Percentiles rank a stretch among this genome's conserved stretches.
phyloP scores from a whole-genome alignment of 1,140 invertebrate species.

The Eriocheir sinensis region DNA sequence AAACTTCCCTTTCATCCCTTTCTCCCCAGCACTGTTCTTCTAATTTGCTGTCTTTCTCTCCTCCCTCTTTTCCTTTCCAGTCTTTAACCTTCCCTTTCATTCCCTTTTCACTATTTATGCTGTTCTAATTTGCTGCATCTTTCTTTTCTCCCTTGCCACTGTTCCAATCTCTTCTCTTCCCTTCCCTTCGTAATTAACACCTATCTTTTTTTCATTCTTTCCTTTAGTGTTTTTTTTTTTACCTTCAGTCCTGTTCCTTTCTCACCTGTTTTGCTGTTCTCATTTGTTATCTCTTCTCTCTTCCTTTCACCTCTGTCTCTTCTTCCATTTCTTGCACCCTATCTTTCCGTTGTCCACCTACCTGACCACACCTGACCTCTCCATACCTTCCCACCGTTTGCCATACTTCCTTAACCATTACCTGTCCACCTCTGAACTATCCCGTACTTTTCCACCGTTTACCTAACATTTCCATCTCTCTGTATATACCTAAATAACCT shows the following conservation, averaged over 20 bases:
- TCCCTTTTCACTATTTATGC: too few relatives aligned
- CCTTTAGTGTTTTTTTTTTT: not conserved
- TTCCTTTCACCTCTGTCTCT: not conserved
- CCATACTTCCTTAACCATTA: not conserved
- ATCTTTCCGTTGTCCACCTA: not conserved
- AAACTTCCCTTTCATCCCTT: too few relatives aligned
- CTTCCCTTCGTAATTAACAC: too few relatives aligned
- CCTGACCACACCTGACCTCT: not conserved
- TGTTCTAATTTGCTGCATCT: too few relatives aligned
- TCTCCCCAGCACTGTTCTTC: too few relatives aligned
- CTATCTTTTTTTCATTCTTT: not conserved
- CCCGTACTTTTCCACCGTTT: not conserved
- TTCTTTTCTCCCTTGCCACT: too few relatives aligned
- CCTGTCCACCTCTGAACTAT: not conserved
- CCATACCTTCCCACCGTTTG: not conserved
- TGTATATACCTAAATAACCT: too few relatives aligned
- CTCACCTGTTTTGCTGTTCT: not conserved
- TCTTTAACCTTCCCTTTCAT: not conserved
- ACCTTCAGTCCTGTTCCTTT: too few relatives aligned
- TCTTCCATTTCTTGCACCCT: not conserved
- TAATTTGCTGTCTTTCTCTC: not conserved
- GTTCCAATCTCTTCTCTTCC: too few relatives aligned
- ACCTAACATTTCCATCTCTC: not conserved
- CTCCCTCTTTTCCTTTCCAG: not conserved
- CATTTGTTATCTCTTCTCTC: not conserved